These are phyloP conservation scores for Beris morrisii DNA, from an alignment of 2,888 invertebrate genomes.

Conservation along the genomic window DNA sequence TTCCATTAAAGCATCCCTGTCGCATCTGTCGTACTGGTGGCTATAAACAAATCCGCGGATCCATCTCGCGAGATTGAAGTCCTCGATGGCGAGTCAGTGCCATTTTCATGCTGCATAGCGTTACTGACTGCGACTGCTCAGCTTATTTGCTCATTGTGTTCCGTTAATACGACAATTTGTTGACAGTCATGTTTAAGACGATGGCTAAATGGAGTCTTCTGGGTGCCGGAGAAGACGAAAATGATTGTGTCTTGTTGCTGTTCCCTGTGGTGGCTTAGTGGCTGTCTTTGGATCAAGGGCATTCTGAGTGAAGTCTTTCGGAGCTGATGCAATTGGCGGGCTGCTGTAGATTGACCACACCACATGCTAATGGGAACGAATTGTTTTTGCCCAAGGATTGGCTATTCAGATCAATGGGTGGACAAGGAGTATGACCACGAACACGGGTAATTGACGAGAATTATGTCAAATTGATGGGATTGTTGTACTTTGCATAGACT, in stretches of 20 bases:
- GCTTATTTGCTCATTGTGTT: slow-evolving; percentile 39
- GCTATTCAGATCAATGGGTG: not conserved
- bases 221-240: no score
- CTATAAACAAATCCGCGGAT: no score
- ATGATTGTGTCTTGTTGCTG: no score
- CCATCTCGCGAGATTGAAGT: no score
- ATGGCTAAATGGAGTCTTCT: slow-evolving; percentile 24
- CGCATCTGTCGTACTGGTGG: no score
- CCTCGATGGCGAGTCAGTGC: not conserved
- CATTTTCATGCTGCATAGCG: slow-evolving; percentile 18
- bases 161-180: slow-evolving; percentile 39
- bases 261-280: no score
- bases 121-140: slow-evolving; percentile 17
- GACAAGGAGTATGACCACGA: slow-evolving; percentile 23
- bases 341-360: slow-evolving; percentile 37
- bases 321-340: not conserved
- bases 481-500: slow-evolving; percentile 23
- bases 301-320: no score
- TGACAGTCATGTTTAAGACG: slow-evolving; percentile 37
- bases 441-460: slow-evolving; percentile 35
- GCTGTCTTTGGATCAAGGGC: no score
- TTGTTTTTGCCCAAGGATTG: slow-evolving; percentile 28
- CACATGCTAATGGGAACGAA: slow-evolving; percentile 35
- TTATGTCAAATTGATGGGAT: slow-evolving; percentile 36
- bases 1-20: slow-evolving; percentile 1